Conservation (phyloP, 1,140 invertebrate genomes). For the Brachionus manjavacas region DNA sequence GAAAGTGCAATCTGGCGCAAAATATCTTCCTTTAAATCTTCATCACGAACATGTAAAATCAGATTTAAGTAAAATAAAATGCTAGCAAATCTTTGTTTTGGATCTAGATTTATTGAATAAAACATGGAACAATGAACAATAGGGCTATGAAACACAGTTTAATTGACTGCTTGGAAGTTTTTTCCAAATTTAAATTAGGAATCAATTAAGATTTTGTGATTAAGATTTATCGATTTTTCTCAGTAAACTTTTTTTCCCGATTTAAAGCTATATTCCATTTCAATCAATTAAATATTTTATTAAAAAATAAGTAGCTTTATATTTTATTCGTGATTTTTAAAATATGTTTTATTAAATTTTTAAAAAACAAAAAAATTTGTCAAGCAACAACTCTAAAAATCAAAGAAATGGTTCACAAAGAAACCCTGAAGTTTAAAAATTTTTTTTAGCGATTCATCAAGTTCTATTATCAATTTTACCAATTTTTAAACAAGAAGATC, state of each 20-base stretch:
- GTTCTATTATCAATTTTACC: not conserved
- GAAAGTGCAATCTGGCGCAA: not conserved
- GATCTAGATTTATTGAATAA: not conserved
- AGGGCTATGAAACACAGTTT: not conserved
- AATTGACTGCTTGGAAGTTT: not conserved
- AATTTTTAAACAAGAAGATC: not conserved
- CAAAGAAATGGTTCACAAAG: too few relatives aligned
- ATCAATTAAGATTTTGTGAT: not conserved
- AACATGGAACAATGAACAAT: not conserved
- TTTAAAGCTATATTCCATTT: not conserved
- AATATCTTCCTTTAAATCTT: not conserved
- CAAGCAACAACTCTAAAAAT: too few relatives aligned
- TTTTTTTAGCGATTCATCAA: not conserved
- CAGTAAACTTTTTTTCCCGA: not conserved
- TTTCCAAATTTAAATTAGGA: not conserved
- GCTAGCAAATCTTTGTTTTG: not conserved
- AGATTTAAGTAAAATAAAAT: not conserved
- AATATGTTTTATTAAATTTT: not conserved
- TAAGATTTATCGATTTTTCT: not conserved
- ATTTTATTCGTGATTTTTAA: not conserved
- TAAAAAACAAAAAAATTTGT: not conserved
- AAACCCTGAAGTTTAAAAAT: too few relatives aligned
- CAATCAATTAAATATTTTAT: not conserved
- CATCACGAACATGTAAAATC: not conserved
- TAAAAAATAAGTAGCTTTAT: not conserved